Evolutionary conservation across 2,888 invertebrate genomes (phyloP).

Genomic region (Callyntrura sp.): DNA sequence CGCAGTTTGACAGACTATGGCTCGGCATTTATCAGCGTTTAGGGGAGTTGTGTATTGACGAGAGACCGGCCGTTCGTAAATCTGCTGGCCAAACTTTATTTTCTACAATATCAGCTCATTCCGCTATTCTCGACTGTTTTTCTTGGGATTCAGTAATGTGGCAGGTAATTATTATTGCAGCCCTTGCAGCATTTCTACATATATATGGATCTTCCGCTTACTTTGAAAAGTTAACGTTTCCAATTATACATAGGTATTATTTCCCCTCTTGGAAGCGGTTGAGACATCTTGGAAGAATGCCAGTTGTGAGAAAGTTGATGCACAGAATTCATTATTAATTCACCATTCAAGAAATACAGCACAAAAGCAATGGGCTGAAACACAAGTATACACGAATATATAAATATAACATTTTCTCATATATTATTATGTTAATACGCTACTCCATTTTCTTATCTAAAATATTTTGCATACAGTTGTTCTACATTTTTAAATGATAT

Average conservation of each 20-base stretch:
- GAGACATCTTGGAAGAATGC: conserved; percentile 87
- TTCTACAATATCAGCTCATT: conserved; percentile 98
- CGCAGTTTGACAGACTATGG: conserved; percentile 97
- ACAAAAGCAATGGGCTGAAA: conserved; percentile 99
- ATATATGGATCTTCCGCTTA: no score
- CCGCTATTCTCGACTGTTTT: conserved; percentile 92
- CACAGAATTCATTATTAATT: conserved; percentile 97
- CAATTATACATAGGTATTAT: conserved; percentile 85
- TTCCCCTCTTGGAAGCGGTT: conserved; percentile 97
- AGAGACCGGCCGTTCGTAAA: conserved; percentile 97
- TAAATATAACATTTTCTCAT: not conserved
- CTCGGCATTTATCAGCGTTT: conserved; percentile 96
- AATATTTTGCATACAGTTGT: no score
- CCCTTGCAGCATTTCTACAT: not conserved
- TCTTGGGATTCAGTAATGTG: conserved; percentile 98
- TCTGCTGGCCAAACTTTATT: conserved; percentile 99
- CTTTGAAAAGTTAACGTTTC: conserved; percentile 16
- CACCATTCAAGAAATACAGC: conserved; percentile 99
- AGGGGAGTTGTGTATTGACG: conserved; percentile 96
- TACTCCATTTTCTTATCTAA: no score
- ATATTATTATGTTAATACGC: not conserved
- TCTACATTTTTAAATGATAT: not conserved
- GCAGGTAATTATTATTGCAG: conserved; percentile 87
- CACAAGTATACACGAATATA: conserved; percentile 88
- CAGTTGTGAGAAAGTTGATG: conserved; percentile 91